A percentile compares a stretch with the other conserved stretches of the same genome.
phyloP scores from a whole-genome alignment of 2,888 invertebrate genomes.

The Alsophila aescularia region DNA sequence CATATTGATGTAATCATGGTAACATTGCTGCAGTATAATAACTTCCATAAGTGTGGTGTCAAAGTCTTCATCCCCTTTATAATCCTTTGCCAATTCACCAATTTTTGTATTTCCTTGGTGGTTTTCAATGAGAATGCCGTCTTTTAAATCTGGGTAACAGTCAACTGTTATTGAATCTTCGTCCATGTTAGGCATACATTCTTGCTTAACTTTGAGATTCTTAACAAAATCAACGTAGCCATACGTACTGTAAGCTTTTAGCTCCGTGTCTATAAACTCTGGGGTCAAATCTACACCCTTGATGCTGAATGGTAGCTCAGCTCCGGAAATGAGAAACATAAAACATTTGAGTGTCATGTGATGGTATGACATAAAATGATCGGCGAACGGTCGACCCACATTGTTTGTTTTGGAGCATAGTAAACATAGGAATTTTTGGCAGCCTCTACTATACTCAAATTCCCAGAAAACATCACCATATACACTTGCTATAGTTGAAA shows the following conservation, averaged over 20 bases:
- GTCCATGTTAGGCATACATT: conserved; percentile 1
- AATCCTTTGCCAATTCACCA: conserved; percentile 43
- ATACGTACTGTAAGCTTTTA: conserved; percentile 53
- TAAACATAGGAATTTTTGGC: conserved; percentile 63
- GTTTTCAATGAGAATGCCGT: conserved; percentile 33
- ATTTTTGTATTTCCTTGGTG: conserved; percentile 5
- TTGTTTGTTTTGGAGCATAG: conserved; percentile 69
- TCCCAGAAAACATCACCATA: conserved; percentile 67
- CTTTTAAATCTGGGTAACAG: conserved; percentile 34
- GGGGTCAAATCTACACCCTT: conserved; percentile 70
- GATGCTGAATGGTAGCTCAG: conserved; percentile 62
- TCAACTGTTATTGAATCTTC: conserved; percentile 10
- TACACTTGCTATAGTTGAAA: conserved; percentile 59
- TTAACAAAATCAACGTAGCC: conserved; percentile 28
- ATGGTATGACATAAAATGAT: conserved; percentile 76
- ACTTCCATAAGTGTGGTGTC: conserved; percentile 76
- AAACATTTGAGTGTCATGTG: conserved; percentile 77
- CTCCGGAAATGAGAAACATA: conserved; percentile 63
- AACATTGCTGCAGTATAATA: conserved; percentile 70
- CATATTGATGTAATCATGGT: conserved; percentile 66
- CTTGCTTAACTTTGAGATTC: conserved; percentile 36
- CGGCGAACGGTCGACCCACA: conserved; percentile 60
- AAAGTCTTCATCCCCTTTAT: conserved; percentile 73
- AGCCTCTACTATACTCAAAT: conserved; percentile 55
- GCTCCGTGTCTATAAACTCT: conserved; percentile 64